A percentile compares a stretch with the other conserved stretches of the same genome.
phyloP scores from a whole-genome alignment of 2,888 invertebrate species.

The Fabriciana adippe region DNA sequence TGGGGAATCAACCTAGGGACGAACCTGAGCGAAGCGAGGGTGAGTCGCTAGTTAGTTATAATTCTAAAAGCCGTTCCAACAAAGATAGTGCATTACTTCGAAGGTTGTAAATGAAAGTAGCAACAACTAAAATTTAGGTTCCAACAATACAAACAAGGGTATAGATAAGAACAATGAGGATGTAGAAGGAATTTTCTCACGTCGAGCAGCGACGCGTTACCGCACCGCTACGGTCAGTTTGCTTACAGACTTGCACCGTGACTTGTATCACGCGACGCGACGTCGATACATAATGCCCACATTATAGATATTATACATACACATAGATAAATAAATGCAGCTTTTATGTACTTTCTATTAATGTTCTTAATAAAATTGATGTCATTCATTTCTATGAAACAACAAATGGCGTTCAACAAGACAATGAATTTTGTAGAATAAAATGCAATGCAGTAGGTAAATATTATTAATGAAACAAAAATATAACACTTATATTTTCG shows the following conservation, averaged over 20 bases:
- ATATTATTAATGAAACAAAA: too few species aligned
- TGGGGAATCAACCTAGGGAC: too few species aligned
- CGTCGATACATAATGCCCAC: constrained; percentile 19
- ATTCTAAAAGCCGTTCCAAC: not conserved
- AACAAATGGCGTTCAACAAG: too few species aligned
- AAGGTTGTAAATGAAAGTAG: constrained; percentile 28
- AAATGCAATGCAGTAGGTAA: too few species aligned
- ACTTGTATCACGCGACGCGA: constrained; percentile 57
- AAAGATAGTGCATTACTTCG: not conserved
- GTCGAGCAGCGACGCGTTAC: constrained; percentile 70
- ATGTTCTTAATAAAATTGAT: too few species aligned
- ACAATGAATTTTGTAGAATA: too few species aligned
- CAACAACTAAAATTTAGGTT: constrained; percentile 43
- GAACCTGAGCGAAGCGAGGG: too few species aligned
- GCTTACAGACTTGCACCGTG: constrained; percentile 57
- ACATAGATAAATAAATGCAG: too few species aligned
- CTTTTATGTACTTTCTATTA: too few species aligned
- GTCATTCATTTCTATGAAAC: too few species aligned
- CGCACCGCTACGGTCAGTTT: constrained; percentile 69
- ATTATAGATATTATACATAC: not conserved
- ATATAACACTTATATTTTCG: too few species aligned
- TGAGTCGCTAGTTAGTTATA: not conserved
- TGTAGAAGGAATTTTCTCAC: constrained; percentile 71
- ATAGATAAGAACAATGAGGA: constrained; percentile 66
- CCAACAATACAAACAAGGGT: constrained; percentile 60